Base-by-base conservation (phyloP, 2,888 invertebrate genomes). In the Cerastoderma edule region DNA sequence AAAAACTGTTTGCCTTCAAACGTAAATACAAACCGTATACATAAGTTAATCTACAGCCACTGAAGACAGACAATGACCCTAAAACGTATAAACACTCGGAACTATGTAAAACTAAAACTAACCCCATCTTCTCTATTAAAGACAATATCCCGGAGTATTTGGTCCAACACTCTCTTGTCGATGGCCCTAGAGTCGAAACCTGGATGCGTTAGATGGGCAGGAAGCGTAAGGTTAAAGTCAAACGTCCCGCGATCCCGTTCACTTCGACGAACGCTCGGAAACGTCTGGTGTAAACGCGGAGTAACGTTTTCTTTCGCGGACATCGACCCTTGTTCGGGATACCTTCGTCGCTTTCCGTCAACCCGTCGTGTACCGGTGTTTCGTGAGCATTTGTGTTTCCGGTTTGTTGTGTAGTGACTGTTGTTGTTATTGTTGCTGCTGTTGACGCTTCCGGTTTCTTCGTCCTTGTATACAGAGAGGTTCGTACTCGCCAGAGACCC, bases 141-240 rank as follows among this genome's bases (percentile, higher is more conserved):
- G 13, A 66, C 50, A 19, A 71, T 50, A 39, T 80, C 75, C 24
- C 73, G 39, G 0, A 75, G 75, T 8, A 75, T 75, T 50, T 67
- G 75, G 39, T 81, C 81, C 27, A 81, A 54, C 32, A 81, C 70
- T 1, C 81, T 67, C 24, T 60, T 76, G 35, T 81, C 81, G 8
- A 81, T 65, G 24, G 78, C 74, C 28, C 81, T 63, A 1, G 71
- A 72, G 19, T 72, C 81, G 75, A 78, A 77, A 0, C 81, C 81
- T 19, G 78, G 78, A 13, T 69, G 71, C 13, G 71, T 66, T 16
- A 81, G 19, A 33, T 19, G 27, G 5, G 39, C 22, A 22, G 39
- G 39, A 24, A 39, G 22, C 39, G 60, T 60, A 35, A 60, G 35
- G 39, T 22, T 60, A 6, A 60, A 24, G 13, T 60, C 39, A 39